These are phyloP conservation scores for Mormyrops boulengeri DNA, from an alignment of 2,797 vertebrate genomes.

Conservation along the genomic window DNA sequence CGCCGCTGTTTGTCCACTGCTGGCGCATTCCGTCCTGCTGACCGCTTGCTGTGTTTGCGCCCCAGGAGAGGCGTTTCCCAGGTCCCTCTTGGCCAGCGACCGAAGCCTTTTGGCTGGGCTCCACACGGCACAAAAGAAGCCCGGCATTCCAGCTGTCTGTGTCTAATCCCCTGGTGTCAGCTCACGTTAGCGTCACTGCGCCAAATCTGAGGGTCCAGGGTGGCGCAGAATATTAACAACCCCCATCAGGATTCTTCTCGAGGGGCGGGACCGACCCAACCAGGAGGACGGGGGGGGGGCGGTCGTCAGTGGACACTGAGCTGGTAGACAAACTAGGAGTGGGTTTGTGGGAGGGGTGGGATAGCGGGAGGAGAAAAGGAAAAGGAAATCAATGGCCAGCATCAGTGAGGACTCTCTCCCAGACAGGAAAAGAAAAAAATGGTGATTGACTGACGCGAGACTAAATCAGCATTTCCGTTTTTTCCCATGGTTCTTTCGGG, in stretches of 20 bases:
- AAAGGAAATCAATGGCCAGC: conserved; percentile 24
- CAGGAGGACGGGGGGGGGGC: conserved; percentile 32
- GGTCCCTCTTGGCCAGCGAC: conserved; percentile 77
- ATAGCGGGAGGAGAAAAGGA: conserved; percentile 17
- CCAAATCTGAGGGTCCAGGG: conserved; percentile 94
- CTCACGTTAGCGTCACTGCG: conserved; percentile 94
- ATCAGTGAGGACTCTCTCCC: conserved; percentile 31
- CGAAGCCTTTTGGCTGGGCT: conserved; percentile 86
- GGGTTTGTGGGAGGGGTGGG: conserved; percentile 26
- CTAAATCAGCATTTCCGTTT: conserved; percentile 62
- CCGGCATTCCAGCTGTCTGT: conserved; percentile 98
- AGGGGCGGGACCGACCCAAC: conserved; percentile 64
- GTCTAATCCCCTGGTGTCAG: conserved; percentile 98
- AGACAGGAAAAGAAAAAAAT: conserved; percentile 17
- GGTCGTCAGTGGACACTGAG: conserved; percentile 14
- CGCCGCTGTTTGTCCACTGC: not conserved
- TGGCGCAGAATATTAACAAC: conserved; percentile 85
- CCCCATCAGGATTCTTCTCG: conserved; percentile 80
- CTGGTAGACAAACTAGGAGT: conserved; percentile 30
- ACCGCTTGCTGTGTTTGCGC: conserved; percentile 56
- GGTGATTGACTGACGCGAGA: conserved; percentile 46
- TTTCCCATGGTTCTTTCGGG: conserved; percentile 40
- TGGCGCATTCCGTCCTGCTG: conserved; percentile 51
- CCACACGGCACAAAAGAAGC: conserved; percentile 85
- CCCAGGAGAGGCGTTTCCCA: conserved; percentile 64